phyloP scores from a whole-genome alignment of 2,113 vertebrate genomes.

The Paracyprichromis sp. region DNA sequence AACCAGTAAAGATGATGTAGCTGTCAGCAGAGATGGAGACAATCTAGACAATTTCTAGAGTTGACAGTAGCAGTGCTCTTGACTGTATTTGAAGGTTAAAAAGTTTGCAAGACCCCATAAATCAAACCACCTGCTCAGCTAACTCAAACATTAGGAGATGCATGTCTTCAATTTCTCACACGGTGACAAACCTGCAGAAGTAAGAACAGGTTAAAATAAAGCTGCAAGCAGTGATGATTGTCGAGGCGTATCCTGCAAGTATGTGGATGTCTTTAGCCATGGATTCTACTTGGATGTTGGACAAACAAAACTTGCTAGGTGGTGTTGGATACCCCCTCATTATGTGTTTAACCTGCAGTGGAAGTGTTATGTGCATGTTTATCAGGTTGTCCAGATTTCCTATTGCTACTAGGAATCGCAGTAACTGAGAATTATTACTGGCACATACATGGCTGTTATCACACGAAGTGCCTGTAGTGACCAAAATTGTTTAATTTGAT shows the following conservation, averaged over 20 bases:
- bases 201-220: accelerated
- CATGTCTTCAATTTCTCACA: neutral
- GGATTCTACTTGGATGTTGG: neutral
- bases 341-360: neutral
- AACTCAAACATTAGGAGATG: neutral
- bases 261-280: neutral
- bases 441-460: accelerated
- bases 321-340: neutral
- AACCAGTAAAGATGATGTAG: neutral
- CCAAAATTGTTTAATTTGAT: accelerated
- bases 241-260: neutral
- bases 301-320: neutral
- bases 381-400: neutral
- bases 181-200: neutral
- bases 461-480: neutral
- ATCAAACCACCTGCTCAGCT: neutral
- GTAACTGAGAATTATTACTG: neutral
- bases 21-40: neutral
- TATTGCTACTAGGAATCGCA: neutral
- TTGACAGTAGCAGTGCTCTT: neutral
- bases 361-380: neutral
- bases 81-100: neutral
- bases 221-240: neutral
- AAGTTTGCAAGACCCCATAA: neutral
- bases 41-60: neutral